phyloP scores from a whole-genome alignment of 2,113 vertebrate genomes.

The Lepus americanus region DNA sequence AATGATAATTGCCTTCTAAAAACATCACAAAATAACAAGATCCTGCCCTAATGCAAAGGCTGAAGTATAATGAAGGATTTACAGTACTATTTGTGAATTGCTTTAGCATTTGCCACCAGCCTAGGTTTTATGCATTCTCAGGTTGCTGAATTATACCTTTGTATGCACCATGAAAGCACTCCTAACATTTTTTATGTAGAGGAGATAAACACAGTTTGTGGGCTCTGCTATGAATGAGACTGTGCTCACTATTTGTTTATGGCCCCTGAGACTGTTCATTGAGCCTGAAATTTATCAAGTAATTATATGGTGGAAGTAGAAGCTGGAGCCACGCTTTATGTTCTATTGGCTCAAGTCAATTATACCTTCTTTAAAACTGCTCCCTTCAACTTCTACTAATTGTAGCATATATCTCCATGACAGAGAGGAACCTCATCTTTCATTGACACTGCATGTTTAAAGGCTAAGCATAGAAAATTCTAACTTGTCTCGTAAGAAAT shows the following conservation, averaged over 20 bases:
- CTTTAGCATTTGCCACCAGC: constrained; percentile 23
- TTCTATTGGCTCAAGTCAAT: constrained; percentile 68
- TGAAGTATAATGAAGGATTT: constrained; percentile 73
- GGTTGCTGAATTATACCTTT: constrained; percentile 55
- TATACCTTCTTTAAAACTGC: constrained; percentile 69
- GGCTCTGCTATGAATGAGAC: not conserved
- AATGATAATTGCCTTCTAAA: constrained; percentile 80
- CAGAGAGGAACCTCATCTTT: constrained; percentile 64
- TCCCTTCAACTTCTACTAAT: constrained; percentile 64
- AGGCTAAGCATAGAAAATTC: constrained; percentile 3
- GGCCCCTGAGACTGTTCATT: constrained; percentile 3
- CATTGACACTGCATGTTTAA: constrained; percentile 47
- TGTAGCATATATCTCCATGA: constrained; percentile 54
- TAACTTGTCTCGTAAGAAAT: constrained; percentile 33
- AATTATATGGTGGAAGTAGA: constrained; percentile 52
- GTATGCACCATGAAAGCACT: not conserved
- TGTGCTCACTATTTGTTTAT: constrained; percentile 61
- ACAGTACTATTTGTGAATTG: constrained; percentile 51
- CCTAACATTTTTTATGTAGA: constrained; percentile 39
- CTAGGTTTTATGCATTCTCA: not conserved
- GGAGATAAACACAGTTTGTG: constrained; percentile 48
- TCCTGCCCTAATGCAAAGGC: constrained; percentile 39
- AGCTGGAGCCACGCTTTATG: constrained; percentile 71
- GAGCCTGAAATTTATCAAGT: constrained; percentile 79
- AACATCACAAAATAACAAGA: constrained; percentile 71